Evolutionary conservation across 2,888 invertebrate species (phyloP).

Genomic region (Agonopterix subpropinquella): DNA sequence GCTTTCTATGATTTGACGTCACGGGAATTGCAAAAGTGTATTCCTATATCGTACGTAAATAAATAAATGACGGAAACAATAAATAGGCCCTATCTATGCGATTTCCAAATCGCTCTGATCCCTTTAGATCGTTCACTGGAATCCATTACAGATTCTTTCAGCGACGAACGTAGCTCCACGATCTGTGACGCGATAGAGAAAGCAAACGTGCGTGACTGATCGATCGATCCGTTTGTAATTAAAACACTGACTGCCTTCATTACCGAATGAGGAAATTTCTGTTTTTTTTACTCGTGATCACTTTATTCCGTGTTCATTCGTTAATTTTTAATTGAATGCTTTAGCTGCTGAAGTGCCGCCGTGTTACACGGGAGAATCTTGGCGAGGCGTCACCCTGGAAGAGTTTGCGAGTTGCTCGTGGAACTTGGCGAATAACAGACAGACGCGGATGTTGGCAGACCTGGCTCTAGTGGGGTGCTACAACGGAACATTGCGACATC

Average conservation of each 20-base stretch:
- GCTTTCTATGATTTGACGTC: too few species aligned
- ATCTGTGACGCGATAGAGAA: constrained; percentile 19
- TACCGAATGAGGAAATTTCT: constrained; percentile 24
- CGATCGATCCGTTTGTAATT: constrained; percentile 23
- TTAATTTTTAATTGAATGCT: not conserved
- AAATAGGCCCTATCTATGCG: constrained; percentile 10
- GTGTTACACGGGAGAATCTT: constrained; percentile 86
- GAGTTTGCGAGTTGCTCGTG: constrained; percentile 94
- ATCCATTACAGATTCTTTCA: constrained; percentile 5
- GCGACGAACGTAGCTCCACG: not conserved
- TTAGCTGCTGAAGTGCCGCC: constrained; percentile 86
- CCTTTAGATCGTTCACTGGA: not conserved
- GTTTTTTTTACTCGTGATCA: constrained; percentile 1
- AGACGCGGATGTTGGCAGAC: constrained; percentile 98
- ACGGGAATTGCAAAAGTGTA: too few species aligned
- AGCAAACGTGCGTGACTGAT: constrained; percentile 28
- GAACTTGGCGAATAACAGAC: constrained; percentile 97
- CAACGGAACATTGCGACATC: constrained; percentile 85
- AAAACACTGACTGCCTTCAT: constrained; percentile 25
- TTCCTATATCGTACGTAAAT: not conserved
- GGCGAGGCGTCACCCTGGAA: constrained; percentile 92
- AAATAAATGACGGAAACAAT: constrained; percentile 4
- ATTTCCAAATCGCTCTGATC: constrained; percentile 3
- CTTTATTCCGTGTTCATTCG: not conserved
- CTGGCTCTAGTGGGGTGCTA: constrained; percentile 97